Evolutionary conservation across 1,140 invertebrate genomes (phyloP), one percentile per base, ranked within the genome.

Genomic region (Zaprionus tsacasi): DNA sequence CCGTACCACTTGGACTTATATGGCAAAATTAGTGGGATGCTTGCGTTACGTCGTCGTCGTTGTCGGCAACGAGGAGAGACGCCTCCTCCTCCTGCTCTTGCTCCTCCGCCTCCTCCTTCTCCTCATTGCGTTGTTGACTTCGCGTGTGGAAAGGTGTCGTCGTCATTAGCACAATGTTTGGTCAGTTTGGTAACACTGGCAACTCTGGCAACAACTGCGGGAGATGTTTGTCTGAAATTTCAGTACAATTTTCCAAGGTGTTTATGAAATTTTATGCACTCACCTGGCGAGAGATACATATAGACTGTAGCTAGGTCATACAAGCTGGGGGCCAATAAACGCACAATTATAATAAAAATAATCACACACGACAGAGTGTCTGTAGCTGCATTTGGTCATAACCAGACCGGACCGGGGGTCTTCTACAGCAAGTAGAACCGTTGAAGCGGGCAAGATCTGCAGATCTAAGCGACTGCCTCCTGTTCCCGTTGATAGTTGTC

Each of bases 271-370:
- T 69, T 88, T 70, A 82, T 66, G 65, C 54, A 87, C 82, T 88
- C 58, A 74, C 70, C 72, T 11, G 38, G 30, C n/a, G 7, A 8
- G 21, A 21, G 21, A 21, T 21, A n/a, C n/a, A n/a, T n/a, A n/a
- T n/a, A n/a, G n/a, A n/a, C n/a, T n/a, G n/a, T n/a, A 21, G 21
- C 21, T 21, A 21, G 21, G 21, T 21, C 56, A 70, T 85, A 71
- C 40, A n/a, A 33, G 7, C 85, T 79, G 79, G 86, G 82, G 85
- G 85, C 79, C 85, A 89, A 83, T 88, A 88, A 88, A 81, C 78
- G 75, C 70, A 78, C 87, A 89, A 89, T 89, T 89, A 89, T 89
- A 82, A 89, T 89, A 89, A 91, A 89, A 89, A 89, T 89, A 89
- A 89, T 89, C 86, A 87, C 70, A 21, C 48, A 43, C 58, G 36